phyloP scores from a whole-genome alignment of 1,140 invertebrate species.

The Onthophagus taurus region DNA sequence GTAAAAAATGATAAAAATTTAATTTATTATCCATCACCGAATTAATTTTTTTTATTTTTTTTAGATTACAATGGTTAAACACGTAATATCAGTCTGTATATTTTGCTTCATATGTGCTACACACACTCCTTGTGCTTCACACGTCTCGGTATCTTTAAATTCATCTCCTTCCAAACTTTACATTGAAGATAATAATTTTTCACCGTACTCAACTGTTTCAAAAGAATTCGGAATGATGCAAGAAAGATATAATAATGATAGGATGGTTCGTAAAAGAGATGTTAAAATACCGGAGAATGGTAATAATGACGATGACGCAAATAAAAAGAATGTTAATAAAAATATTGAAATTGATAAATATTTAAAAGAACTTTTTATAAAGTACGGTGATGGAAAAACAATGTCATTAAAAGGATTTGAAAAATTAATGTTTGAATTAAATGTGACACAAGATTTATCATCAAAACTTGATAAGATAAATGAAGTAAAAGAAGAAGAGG shows the following conservation, averaged over 20 bases:
- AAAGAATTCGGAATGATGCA: neutral
- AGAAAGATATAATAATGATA: neutral
- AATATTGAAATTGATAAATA: constrained; percentile 16
- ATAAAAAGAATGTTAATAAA: neutral
- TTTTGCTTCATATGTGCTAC: constrained; percentile 67
- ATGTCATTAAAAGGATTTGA: constrained; percentile 58
- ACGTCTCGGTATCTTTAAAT: no score
- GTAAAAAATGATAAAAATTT: neutral
- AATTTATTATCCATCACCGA: no score
- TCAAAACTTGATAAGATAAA: constrained; percentile 44
- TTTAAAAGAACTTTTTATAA: constrained; percentile 40
- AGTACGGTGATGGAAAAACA: constrained; percentile 47
- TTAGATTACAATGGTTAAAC: constrained; percentile 40
- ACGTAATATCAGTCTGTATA: constrained; percentile 64
- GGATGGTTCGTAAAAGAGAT: constrained; percentile 1
- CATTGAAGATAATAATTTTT: neutral
- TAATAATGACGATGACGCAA: neutral
- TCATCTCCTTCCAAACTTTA: no score
- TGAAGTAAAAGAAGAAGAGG: no score
- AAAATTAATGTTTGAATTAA: constrained; percentile 50
- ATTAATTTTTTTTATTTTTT: constrained; percentile 6
- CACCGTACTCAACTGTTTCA: neutral
- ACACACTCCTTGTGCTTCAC: constrained; percentile 58
- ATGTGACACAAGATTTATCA: constrained; percentile 35
- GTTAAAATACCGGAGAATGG: constrained; percentile 9